Conservation (phyloP, 2,113 vertebrate genomes). For the Bambusicola thoracicus region DNA sequence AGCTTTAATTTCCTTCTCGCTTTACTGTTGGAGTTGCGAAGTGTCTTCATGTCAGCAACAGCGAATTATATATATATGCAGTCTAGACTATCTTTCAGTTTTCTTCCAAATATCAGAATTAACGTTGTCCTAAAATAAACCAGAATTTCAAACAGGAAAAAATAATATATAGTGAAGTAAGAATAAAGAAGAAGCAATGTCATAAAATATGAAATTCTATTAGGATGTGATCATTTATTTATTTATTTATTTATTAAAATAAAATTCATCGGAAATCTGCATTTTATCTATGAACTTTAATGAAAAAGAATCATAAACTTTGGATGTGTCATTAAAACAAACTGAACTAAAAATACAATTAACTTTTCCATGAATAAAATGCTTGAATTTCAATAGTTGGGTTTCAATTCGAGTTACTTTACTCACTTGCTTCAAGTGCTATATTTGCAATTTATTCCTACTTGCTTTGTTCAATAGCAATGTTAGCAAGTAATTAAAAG, state of each 20-base stretch:
- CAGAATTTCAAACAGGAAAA: background rate
- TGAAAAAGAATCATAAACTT: background rate
- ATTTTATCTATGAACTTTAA: background rate
- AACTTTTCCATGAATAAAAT: conserved; percentile 42
- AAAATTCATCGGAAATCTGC: fast-evolving
- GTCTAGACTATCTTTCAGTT: background rate
- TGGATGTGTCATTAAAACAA: background rate
- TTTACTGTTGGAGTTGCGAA: background rate
- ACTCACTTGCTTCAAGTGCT: conserved; percentile 24
- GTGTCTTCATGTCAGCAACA: background rate
- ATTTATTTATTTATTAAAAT: fast-evolving
- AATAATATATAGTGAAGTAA: background rate
- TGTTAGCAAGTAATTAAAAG: background rate
- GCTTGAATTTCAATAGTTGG: conserved; percentile 4
- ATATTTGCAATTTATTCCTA: conserved; percentile 9
- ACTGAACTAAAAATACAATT: conserved; percentile 29
- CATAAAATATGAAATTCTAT: background rate
- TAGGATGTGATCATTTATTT: no score
- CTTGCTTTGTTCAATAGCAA: background rate
- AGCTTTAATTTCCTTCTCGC: background rate
- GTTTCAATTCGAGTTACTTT: conserved; percentile 50
- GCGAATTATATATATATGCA: background rate
- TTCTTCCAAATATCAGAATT: background rate
- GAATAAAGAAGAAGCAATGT: background rate
- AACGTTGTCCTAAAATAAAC: background rate